A percentile compares a stretch with the other conserved stretches of the same genome.
phyloP scores from a whole-genome alignment of 2,888 invertebrate genomes.

The Nomada lathburiana region DNA sequence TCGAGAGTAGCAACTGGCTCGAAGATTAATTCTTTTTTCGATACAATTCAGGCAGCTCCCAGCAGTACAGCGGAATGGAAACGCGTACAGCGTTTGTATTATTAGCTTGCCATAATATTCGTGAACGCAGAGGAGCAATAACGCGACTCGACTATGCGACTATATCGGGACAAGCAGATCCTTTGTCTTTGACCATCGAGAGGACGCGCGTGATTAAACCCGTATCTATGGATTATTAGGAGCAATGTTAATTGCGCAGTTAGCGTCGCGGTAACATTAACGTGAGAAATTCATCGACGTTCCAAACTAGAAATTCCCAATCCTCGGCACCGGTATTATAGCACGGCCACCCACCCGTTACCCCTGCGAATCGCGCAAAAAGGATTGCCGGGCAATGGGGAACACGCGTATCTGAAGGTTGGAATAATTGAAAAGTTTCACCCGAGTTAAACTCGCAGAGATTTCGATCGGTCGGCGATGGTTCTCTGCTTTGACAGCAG shows the following conservation, averaged over 20 bases:
- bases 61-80: neutral
- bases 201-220: slow-evolving; percentile 46
- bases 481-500: too few species aligned
- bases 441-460: neutral
- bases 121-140: neutral
- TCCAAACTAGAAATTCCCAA: too few species aligned
- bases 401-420: neutral
- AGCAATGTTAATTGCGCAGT: slow-evolving; percentile 34
- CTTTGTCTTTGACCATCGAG: slow-evolving; percentile 50
- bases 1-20: too few species aligned
- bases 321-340: too few species aligned
- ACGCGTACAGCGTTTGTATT: neutral
- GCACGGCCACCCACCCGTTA: too few species aligned
- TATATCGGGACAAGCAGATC: slow-evolving; percentile 10
- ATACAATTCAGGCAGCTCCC: too few species aligned
- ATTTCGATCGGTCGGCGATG: neutral
- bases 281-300: slow-evolving; percentile 1
- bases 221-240: slow-evolving; percentile 48
- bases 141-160: neutral
- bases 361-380: neutral
- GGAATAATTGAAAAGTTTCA: neutral
- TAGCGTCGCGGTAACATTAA: slow-evolving; percentile 1
- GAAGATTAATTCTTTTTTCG: too few species aligned
- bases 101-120: neutral
- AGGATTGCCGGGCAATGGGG: neutral